Evolutionary conservation across 2,113 vertebrate species (phyloP).

Genomic region (Atlantisia rogersi): DNA sequence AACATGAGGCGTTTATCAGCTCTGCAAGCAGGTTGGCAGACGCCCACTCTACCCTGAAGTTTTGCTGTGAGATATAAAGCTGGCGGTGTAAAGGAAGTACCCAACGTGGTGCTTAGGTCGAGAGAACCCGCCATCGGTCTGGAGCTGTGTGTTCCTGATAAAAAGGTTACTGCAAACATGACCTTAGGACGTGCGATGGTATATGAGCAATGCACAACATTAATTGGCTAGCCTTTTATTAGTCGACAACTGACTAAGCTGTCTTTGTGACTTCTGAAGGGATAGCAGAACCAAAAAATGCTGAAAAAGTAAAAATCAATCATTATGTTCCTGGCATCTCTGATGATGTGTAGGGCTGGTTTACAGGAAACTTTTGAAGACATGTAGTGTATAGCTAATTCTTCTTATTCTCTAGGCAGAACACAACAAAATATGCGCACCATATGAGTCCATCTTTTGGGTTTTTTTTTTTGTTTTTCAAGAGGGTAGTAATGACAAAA

Average conservation of each 20-base stretch:
- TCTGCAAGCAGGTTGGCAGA: background rate
- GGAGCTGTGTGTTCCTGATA: background rate
- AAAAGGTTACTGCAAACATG: background rate
- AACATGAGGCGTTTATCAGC: background rate
- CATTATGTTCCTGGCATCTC: background rate
- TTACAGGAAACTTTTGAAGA: background rate
- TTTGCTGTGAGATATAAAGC: background rate
- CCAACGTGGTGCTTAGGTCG: background rate
- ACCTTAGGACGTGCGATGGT: background rate
- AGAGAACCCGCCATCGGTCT: accelerated
- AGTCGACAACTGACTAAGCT: background rate
- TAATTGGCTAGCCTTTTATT: background rate
- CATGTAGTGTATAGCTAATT: accelerated
- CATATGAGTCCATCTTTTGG: accelerated
- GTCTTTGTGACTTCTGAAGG: background rate
- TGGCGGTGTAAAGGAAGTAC: background rate
- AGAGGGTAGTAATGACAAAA: background rate
- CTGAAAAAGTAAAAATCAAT: background rate
- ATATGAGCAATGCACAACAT: accelerated
- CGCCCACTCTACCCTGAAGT: background rate
- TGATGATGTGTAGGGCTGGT: background rate
- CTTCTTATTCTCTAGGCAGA: background rate
- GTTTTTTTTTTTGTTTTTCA: background rate
- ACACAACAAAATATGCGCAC: background rate
- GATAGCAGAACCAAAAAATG: background rate